Percentiles rank a stretch among this genome's conserved stretches.
These are phyloP conservation scores for Epizoanthus illoricatus DNA, from an alignment of 92 coral and sea anemone species.

Conservation along the genomic window DNA sequence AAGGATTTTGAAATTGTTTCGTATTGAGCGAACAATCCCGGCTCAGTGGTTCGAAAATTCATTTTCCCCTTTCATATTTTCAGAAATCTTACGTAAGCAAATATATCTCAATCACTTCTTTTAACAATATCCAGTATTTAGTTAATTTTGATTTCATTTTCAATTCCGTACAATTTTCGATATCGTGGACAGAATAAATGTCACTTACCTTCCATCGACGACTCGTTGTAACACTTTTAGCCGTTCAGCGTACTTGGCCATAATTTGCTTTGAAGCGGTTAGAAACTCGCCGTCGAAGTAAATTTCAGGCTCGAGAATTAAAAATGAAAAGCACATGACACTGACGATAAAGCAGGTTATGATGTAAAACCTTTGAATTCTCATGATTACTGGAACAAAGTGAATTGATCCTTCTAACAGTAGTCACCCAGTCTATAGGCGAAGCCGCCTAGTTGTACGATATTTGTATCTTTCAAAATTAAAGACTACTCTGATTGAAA, in stretches of 20 bases:
- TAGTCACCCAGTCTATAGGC: not conserved
- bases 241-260: conserved; percentile 1
- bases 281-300: conserved; percentile 18
- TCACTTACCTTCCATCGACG: conserved; percentile 15
- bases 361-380: conserved; percentile 17
- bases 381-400: not conserved
- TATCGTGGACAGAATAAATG: no score
- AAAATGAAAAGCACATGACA: conserved; percentile 30
- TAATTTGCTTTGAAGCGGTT: conserved; percentile 5
- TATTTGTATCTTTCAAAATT: not conserved
- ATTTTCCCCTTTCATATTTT: no score
- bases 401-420: not conserved
- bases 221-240: not conserved
- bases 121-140: no score
- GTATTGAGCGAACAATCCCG: no score
- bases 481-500: not conserved
- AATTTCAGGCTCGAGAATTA: conserved; percentile 24
- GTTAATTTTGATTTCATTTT: no score
- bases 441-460: no score
- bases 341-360: conserved; percentile 4
- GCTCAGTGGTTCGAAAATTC: no score
- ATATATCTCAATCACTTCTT: no score
- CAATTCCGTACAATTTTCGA: no score
- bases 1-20: no score
- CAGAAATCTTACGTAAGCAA: no score